Conservation (phyloP, 2,797 vertebrate species). For the Tenualosa thibaudeaui region DNA sequence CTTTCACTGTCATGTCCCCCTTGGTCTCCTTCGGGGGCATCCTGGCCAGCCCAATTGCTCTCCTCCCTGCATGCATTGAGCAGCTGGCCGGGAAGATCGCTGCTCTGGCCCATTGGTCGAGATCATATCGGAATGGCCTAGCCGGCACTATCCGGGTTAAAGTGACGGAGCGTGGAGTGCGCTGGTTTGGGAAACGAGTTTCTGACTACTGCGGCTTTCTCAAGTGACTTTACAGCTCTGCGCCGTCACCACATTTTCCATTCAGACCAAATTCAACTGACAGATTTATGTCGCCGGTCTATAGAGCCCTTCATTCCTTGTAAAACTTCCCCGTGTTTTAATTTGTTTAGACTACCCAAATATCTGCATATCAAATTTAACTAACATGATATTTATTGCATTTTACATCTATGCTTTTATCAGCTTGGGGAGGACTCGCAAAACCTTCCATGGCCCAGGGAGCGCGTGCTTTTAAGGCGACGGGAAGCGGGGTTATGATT, state of each 20-base stretch:
- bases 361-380: not conserved
- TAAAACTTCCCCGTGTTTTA: not conserved
- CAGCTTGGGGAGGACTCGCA: not conserved
- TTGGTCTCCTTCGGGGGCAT: not conserved
- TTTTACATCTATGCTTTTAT: not conserved
- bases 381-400: not conserved
- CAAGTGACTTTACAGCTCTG: not conserved
- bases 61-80: not conserved
- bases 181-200: constrained; percentile 20
- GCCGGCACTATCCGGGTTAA: not conserved
- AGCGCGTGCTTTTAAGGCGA: constrained; percentile 23
- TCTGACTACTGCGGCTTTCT: constrained; percentile 1
- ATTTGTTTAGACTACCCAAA: constrained; percentile 3
- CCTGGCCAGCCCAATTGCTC: not conserved
- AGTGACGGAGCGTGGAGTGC: not conserved
- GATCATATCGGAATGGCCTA: not conserved
- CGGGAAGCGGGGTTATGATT: constrained; percentile 32
- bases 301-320: not conserved
- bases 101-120: not conserved
- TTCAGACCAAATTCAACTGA: constrained; percentile 5
- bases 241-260: not conserved
- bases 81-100: not conserved
- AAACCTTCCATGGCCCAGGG: not conserved
- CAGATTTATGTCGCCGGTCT: not conserved
- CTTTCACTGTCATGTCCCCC: not conserved